A percentile compares a stretch with the other conserved stretches of the same genome.
Conservation (phyloP, 2,113 vertebrate species). For the Zosterops borbonicus region DNA sequence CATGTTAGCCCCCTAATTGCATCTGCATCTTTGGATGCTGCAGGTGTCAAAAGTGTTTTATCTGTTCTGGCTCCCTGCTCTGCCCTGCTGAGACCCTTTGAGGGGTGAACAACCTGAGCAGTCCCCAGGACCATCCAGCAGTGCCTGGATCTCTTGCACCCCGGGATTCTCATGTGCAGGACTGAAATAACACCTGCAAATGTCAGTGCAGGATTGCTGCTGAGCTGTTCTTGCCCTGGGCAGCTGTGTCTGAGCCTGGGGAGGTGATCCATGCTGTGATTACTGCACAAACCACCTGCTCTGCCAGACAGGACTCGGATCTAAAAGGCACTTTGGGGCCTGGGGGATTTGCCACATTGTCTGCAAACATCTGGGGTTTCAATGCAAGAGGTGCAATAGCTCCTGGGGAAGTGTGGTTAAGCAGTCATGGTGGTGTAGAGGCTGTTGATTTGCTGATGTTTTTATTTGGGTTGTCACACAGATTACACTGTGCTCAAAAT, state of each 20-base stretch:
- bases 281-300: neutral
- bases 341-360: neutral
- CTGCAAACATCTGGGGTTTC: neutral
- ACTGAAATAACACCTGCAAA: neutral
- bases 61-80: neutral
- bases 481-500: constrained; percentile 88
- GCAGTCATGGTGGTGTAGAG: neutral
- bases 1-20: neutral
- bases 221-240: neutral
- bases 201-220: neutral
- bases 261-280: neutral
- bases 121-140: neutral
- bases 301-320: neutral
- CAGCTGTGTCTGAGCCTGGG: neutral
- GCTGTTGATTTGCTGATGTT: neutral
- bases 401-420: neutral
- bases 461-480: constrained; percentile 52
- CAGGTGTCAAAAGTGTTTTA: neutral
- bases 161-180: neutral
- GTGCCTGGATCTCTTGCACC: neutral
- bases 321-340: neutral
- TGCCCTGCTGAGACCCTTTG: neutral
- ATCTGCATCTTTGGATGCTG: neutral
- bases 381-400: neutral
- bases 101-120: neutral